Evolutionary conservation across 2,888 invertebrate species (phyloP).

Genomic region (Crematogaster levior): DNA sequence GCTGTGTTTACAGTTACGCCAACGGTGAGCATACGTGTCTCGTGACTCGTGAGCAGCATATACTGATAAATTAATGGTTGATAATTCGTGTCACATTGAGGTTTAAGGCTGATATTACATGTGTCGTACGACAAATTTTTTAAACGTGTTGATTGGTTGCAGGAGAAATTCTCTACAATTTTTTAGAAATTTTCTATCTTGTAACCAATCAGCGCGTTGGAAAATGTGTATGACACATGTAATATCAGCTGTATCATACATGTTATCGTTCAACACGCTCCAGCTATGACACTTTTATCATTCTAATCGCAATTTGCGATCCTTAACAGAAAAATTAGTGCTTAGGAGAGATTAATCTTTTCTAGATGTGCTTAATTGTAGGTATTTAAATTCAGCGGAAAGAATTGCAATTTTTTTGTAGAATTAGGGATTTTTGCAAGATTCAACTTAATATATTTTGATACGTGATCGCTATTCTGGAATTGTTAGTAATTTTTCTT

Average conservation of each 20-base stretch:
- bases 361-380: neutral
- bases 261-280: neutral
- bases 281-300: neutral
- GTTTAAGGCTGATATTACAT: too few relatives aligned
- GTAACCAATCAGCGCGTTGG: too few relatives aligned
- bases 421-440: neutral
- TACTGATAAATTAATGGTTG: slow-evolving; percentile 76
- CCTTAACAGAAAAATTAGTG: neutral
- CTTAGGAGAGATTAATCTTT: neutral
- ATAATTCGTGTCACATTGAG: slow-evolving; percentile 6
- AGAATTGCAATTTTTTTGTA: neutral
- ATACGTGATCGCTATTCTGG: neutral
- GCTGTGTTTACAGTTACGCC: slow-evolving; percentile 82
- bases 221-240: too few relatives aligned
- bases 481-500: neutral
- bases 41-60: too few relatives aligned
- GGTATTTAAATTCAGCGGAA: neutral
- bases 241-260: too few relatives aligned
- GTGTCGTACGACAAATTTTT: too few relatives aligned
- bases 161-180: too few relatives aligned
- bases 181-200: too few relatives aligned
- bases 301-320: neutral
- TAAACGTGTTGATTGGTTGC: neutral
- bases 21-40: slow-evolving; percentile 67
- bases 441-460: neutral